These are phyloP conservation scores for Mythimna impura DNA, from an alignment of 2,888 invertebrate genomes.

Conservation along the genomic window DNA sequence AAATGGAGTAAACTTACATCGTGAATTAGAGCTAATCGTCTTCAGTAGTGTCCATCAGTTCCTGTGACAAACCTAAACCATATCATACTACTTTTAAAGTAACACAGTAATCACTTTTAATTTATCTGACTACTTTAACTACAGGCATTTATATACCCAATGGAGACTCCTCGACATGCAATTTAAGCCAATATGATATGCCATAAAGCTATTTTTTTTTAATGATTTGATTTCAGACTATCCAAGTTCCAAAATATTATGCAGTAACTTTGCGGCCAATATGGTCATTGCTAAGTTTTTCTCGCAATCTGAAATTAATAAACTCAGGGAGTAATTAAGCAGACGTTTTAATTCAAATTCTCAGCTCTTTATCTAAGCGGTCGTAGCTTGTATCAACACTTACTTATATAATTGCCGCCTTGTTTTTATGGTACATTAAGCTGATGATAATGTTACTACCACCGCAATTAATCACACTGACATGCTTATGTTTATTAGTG, in stretches of 20 bases:
- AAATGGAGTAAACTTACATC: background rate
- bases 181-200: too few relatives aligned
- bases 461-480: background rate
- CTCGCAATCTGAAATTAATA: constrained; percentile 14
- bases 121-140: too few relatives aligned
- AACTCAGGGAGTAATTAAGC: constrained; percentile 2
- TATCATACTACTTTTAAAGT: background rate
- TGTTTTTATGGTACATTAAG: background rate
- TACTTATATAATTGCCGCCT: too few relatives aligned
- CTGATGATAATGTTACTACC: background rate
- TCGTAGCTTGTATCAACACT: background rate
- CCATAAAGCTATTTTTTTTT: too few relatives aligned
- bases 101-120: background rate
- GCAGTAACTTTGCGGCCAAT: background rate
- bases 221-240: background rate
- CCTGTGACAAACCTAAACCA: background rate
- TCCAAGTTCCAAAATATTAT: background rate
- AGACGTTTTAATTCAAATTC: constrained; percentile 17
- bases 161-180: too few relatives aligned
- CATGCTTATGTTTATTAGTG: background rate
- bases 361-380: background rate
- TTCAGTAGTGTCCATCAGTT: background rate
- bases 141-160: too few relatives aligned
- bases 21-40: background rate
- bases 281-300: constrained; percentile 5